Conservation (phyloP, 2,888 invertebrate species). For the Chloroclystis v-ata region DNA sequence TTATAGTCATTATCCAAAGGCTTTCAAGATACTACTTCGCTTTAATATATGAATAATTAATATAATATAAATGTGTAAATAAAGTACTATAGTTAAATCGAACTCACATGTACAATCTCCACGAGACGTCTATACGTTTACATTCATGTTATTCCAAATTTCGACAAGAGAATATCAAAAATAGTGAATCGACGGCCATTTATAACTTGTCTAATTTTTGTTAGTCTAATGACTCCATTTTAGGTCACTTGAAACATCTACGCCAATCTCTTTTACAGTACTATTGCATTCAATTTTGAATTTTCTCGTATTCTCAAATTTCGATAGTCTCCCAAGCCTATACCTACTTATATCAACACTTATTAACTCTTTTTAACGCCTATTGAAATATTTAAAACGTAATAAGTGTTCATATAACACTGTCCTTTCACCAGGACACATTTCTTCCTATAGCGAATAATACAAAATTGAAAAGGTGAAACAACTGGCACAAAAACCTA, state of each 20-base stretch:
- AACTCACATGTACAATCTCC: constrained; percentile 59
- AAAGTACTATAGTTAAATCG: constrained; percentile 70
- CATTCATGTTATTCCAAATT: constrained; percentile 71
- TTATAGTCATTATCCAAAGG: constrained; percentile 59
- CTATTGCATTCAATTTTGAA: constrained; percentile 60
- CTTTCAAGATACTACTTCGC: constrained; percentile 68
- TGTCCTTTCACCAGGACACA: constrained; percentile 3
- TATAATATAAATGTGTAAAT: constrained; percentile 70
- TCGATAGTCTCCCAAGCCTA: constrained; percentile 23
- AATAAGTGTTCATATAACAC: constrained; percentile 7
- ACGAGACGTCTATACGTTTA: constrained; percentile 55
- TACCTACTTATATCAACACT: constrained; percentile 20
- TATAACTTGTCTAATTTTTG: constrained; percentile 67
- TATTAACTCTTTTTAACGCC: background rate
- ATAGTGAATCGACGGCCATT: constrained; percentile 72
- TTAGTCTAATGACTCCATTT: constrained; percentile 62
- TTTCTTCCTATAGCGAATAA: constrained; percentile 1
- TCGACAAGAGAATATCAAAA: constrained; percentile 79
- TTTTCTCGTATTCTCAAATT: constrained; percentile 26
- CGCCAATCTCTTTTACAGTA: constrained; percentile 55
- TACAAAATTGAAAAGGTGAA: constrained; percentile 9
- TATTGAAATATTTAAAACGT: background rate
- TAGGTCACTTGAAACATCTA: constrained; percentile 66
- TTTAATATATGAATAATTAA: constrained; percentile 61
- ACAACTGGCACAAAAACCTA: constrained; percentile 13